Conservation (phyloP, 2,113 vertebrate genomes). For the Esox niger region DNA sequence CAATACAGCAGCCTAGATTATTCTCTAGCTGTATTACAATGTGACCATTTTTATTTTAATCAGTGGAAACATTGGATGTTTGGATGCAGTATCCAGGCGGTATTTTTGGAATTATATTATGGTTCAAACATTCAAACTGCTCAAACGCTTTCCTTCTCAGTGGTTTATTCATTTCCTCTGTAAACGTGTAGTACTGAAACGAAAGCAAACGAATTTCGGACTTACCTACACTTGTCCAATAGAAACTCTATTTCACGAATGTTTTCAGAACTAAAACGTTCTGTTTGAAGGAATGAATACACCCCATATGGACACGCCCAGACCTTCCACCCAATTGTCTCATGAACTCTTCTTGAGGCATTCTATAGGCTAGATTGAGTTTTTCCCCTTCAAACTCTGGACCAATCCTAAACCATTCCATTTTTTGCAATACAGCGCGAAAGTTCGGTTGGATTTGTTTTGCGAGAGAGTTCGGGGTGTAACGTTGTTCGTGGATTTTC, state of each 20-base stretch:
- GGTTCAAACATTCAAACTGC: constrained; percentile 69
- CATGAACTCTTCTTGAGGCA: background rate
- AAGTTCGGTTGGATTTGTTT: constrained; percentile 42
- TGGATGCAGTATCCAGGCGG: constrained; percentile 1
- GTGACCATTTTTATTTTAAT: too few species aligned
- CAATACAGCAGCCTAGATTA: too few species aligned
- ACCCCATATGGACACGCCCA: background rate
- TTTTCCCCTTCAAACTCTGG: constrained; percentile 36
- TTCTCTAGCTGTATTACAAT: too few species aligned
- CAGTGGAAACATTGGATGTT: background rate
- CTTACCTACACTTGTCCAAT: too few species aligned
- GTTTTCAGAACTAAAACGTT: too few species aligned
- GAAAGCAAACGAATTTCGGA: too few species aligned
- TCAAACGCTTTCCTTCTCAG: background rate
- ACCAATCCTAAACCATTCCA: constrained; percentile 55
- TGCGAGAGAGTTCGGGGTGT: background rate
- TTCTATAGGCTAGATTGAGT: constrained; percentile 38
- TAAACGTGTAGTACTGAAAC: too few species aligned
- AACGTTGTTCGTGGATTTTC: background rate
- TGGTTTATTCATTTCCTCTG: too few species aligned
- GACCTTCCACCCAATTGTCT: background rate
- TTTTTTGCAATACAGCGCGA: constrained; percentile 25
- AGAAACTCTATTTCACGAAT: too few species aligned
- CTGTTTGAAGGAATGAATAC: too few species aligned
- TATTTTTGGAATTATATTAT: constrained; percentile 64